Percentiles rank a stretch among this genome's conserved stretches.
These are phyloP conservation scores for Adelosebastes latens DNA, from an alignment of 2,797 vertebrate species.

Conservation along the genomic window DNA sequence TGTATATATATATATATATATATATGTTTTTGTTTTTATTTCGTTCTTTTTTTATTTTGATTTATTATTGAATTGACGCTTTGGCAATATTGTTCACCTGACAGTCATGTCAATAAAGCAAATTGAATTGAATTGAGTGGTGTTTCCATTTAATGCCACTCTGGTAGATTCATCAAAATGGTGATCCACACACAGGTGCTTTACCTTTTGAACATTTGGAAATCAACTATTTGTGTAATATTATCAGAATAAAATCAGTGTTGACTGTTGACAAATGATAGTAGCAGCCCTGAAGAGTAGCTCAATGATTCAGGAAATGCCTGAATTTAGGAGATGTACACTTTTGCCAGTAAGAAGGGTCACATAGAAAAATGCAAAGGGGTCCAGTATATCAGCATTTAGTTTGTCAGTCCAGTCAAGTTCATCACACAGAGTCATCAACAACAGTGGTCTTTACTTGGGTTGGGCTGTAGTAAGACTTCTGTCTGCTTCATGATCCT, in stretches of 20 bases:
- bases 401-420: background rate
- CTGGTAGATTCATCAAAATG: no score
- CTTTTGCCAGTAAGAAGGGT: background rate
- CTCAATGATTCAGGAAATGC: background rate
- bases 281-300: background rate
- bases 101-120: no score
- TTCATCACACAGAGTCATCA: background rate
- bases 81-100: no score
- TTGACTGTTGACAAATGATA: background rate
- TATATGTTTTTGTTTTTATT: no score
- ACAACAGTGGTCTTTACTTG: conserved; percentile 85
- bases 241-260: background rate
- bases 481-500: conserved; percentile 98
- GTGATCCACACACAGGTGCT: no score
- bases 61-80: fast-evolving
- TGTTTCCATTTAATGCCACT: background rate
- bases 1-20: no score
- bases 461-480: conserved; percentile 96
- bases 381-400: background rate
- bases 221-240: background rate
- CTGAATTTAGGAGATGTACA: background rate
- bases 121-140: no score
- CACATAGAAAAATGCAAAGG: background rate
- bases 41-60: no score
- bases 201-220: background rate